Evolutionary conservation across 37 sponge, comb jelly and placozoan genomes (phyloP).

Genomic region (Ianthella basta): DNA sequence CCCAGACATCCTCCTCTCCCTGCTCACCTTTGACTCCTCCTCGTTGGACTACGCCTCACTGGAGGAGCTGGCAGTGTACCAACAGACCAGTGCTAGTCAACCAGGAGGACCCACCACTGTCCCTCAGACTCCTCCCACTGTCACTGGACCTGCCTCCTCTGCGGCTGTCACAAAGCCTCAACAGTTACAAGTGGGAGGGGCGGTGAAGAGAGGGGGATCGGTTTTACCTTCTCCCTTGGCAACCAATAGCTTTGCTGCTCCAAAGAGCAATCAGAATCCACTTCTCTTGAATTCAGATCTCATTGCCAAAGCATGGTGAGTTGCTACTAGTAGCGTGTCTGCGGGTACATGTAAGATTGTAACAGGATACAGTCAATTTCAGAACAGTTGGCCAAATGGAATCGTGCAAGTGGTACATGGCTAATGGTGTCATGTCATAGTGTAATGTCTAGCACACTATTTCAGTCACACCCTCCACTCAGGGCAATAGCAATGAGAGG

Average conservation of each 20-base stretch:
- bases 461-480: too few species aligned
- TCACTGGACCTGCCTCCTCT: too few species aligned
- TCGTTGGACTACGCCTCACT: background rate
- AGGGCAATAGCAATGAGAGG: too few species aligned
- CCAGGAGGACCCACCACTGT: too few species aligned
- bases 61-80: background rate
- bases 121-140: too few species aligned
- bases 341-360: too few species aligned
- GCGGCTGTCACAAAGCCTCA: background rate
- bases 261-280: background rate
- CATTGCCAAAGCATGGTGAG: conserved; percentile 14
- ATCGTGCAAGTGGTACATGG: too few species aligned
- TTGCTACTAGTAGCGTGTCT: background rate
- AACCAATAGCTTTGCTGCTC: background rate
- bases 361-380: too few species aligned
- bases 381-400: too few species aligned
- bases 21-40: background rate
- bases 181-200: background rate
- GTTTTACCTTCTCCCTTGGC: background rate
- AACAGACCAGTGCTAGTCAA: background rate
- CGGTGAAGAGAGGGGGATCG: background rate
- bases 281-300: background rate
- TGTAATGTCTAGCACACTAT: too few species aligned
- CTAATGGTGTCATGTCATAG: too few species aligned
- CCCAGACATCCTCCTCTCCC: conserved; percentile 10